Evolutionary conservation across 2,113 vertebrate genomes (phyloP), one percentile per base, ranked within the genome.

Genomic region (Ceyx margarethae): DNA sequence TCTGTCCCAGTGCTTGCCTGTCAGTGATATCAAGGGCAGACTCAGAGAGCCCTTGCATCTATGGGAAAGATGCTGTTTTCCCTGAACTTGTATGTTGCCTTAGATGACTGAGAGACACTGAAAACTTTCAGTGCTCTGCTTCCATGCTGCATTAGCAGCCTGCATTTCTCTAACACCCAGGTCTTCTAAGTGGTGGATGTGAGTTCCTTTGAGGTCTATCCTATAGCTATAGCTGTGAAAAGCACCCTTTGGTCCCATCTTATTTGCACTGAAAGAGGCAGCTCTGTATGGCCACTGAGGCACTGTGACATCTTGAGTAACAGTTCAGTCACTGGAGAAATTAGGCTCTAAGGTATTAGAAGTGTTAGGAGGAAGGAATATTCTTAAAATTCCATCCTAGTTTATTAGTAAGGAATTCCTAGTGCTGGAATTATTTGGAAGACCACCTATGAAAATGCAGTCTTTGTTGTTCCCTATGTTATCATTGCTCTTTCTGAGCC

Each of bases 31-130:
- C 31, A 15, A 46, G 29, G 9, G 26, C 51, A 79, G 66, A 18
- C 37, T 60, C 3, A 0, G 15, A 51, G 21, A 64, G 37, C 13
- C 1, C 1, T 16, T 12, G 22, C 9, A 10, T 9, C 9, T 37
- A 43, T 17, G 4, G 42, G 31, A 56, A 68, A 75, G 48, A 61
- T 29, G 33, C 5, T 26, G 25, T 22, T 46, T 57, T 64, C 37
- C n/a, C 28, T 23, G 45, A 67, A 61, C 17, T 48, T 68, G 22
- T 17, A 7, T 4, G 33, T 37, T 80, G 11, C 26, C 11, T 48
- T 19, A 35, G 48, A n/a, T 15, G 67, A 13, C 6, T 35, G 42
- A 22, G 45, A 68, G 13, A 40, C 26, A 33, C 0, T 33, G 31
- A 37, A 50, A 57, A 51, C 16, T 14, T 64, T 28, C n/a, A 51